Evolutionary conservation across 2,797 vertebrate species (phyloP), one percentile per base, ranked within the genome.

Genomic region (Hippopotamyrus pictus): DNA sequence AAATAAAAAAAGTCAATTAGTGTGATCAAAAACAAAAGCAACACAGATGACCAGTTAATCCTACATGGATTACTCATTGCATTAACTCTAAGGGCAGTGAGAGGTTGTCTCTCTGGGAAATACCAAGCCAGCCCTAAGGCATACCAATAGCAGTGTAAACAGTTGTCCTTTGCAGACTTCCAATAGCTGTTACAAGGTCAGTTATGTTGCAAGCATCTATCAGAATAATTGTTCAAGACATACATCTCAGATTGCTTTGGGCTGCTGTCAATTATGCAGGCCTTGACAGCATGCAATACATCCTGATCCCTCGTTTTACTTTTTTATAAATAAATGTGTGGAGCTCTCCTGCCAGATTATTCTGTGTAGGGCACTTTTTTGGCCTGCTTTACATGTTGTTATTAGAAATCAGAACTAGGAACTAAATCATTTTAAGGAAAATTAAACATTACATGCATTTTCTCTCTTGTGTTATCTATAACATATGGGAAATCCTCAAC

Each of bases 151-250:
- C 53, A 53, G n/a, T 87, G 88, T 65, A 86, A 82, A 89, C 65
- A 76, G 65, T 90, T 90, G 76, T 88, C 82, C 53, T 89, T 62
- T 82, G 62, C 50, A n/a, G 37, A 86, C 33, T 17, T 88, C 69
- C 54, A 46, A 82, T 89, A 37, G 88, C 69, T 83, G 22, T 89
- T 89, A 46, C 46, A 88, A 89, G 88, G 88, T 88, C 86, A 69
- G 59, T 85, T 79, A 89, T 69, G 88, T 90, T 88, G 79, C 62
- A 73, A 90, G 76, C 86, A 88, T 88, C 33, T 88, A 69, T 90
- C 62, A 88, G 76, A 41, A 76, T 89, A 76, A 89, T 90, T 79
- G 79, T 25, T 54, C 73, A 59, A 90, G 86, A 90, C 69, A 83
- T 41, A 41, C 48, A 76, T 57, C 46, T 50, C 69, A 82, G 14